Conservation (phyloP, 1,140 invertebrate species). For the Trachymyrmex septentrionalis region DNA sequence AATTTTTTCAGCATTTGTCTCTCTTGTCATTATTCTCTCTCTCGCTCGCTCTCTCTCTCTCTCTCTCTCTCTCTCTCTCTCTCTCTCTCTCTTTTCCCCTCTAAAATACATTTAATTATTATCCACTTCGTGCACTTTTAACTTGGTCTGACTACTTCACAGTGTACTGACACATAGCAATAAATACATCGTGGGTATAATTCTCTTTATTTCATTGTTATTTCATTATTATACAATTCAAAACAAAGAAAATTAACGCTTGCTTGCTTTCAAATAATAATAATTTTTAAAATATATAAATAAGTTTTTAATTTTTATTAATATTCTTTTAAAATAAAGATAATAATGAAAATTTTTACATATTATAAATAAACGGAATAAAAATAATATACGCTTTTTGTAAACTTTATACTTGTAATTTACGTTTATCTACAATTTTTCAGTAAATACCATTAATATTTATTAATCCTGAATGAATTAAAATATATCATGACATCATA, state of each 20-base stretch:
- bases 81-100: too few species aligned
- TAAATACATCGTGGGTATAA: background rate
- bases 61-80: too few species aligned
- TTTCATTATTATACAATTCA: background rate
- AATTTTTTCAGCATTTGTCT: background rate
- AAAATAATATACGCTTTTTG: background rate
- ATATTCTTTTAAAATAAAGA: background rate
- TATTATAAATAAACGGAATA: background rate
- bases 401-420: background rate
- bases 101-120: slow-evolving; percentile 16
- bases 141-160: background rate
- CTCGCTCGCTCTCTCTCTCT: too few species aligned
- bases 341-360: background rate
- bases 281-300: background rate
- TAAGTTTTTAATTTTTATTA: background rate
- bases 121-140: background rate
- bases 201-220: background rate
- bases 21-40: background rate
- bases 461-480: background rate
- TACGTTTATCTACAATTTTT: background rate
- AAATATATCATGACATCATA: background rate
- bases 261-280: background rate
- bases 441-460: background rate
- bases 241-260: slow-evolving; percentile 23
- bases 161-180: too few species aligned